phyloP scores from a whole-genome alignment of 1,140 invertebrate species.

The Drosophila watanabei region DNA sequence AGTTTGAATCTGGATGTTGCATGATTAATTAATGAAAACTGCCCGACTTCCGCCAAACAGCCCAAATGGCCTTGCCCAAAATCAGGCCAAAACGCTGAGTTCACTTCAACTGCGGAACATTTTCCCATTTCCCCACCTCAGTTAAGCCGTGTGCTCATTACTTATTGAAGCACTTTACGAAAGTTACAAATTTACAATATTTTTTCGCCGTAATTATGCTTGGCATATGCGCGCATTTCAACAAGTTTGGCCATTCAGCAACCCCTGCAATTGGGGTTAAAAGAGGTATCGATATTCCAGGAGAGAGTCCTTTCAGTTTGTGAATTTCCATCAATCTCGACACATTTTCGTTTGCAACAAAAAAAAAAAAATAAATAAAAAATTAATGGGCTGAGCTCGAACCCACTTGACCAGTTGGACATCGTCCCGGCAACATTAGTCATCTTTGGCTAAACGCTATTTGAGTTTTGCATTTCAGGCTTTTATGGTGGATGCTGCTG shows the following conservation, averaged over 20 bases:
- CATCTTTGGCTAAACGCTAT: slow-evolving; percentile 81
- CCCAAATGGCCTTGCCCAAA: slow-evolving; percentile 38
- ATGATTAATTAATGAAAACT: slow-evolving; percentile 35
- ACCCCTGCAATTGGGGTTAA: slow-evolving; percentile 72
- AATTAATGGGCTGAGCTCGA: slow-evolving; percentile 41
- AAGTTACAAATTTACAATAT: slow-evolving; percentile 72
- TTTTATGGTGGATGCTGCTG: slow-evolving; percentile 24
- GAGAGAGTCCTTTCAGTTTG: slow-evolving; percentile 1
- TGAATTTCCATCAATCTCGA: slow-evolving; percentile 54
- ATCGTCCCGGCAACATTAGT: slow-evolving; percentile 69
- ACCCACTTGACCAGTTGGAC: slow-evolving; percentile 70
- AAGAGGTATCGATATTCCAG: slow-evolving; percentile 34
- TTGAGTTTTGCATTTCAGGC: slow-evolving; percentile 61
- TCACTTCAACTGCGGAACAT: slow-evolving; percentile 31
- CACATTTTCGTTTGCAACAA: slow-evolving; percentile 50
- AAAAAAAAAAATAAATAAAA: slow-evolving; percentile 1
- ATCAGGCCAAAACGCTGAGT: slow-evolving; percentile 62
- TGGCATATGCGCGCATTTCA: slow-evolving; percentile 75
- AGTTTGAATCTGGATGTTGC: slow-evolving; percentile 3
- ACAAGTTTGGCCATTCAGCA: slow-evolving; percentile 55
- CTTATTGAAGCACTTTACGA: slow-evolving; percentile 74
- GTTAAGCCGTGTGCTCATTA: slow-evolving; percentile 55
- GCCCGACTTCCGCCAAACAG: slow-evolving; percentile 11
- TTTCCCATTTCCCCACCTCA: slow-evolving; percentile 13
- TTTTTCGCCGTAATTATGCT: slow-evolving; percentile 69